Conservation (phyloP, 2,888 invertebrate species). For the Meiosimyza decipiens region DNA sequence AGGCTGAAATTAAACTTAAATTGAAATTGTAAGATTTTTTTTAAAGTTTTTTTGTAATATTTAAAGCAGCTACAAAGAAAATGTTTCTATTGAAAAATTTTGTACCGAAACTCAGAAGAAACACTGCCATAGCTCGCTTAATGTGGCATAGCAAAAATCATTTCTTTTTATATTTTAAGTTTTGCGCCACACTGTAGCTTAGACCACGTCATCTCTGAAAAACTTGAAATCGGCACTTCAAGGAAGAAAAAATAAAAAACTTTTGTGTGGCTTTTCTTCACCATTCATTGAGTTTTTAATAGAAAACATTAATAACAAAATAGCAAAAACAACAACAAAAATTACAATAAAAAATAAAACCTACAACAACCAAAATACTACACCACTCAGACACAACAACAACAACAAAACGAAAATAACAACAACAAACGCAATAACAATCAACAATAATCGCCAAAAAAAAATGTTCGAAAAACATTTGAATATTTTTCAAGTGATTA, state of each 20-base stretch:
- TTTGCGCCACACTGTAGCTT: too few relatives aligned
- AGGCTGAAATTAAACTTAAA: too few relatives aligned
- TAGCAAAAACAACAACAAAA: slow-evolving; percentile 28
- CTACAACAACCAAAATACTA: not conserved
- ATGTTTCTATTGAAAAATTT: too few relatives aligned
- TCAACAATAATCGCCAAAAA: not conserved
- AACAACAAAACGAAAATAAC: slow-evolving; percentile 3
- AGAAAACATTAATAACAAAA: slow-evolving; percentile 30
- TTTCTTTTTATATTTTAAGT: too few relatives aligned
- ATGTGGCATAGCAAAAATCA: too few relatives aligned
- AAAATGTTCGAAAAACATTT: slow-evolving; percentile 28
- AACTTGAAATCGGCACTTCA: slow-evolving; percentile 19
- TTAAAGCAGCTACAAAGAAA: too few relatives aligned
- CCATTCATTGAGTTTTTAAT: slow-evolving; percentile 23
- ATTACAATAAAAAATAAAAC: slow-evolving; percentile 8
- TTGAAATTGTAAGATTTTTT: too few relatives aligned
- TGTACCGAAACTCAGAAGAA: too few relatives aligned
- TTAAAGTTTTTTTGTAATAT: too few relatives aligned
- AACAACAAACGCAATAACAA: slow-evolving; percentile 7
- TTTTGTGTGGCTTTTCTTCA: not conserved
- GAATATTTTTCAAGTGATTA: slow-evolving; percentile 37
- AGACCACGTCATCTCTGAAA: not conserved
- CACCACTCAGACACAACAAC: slow-evolving; percentile 31
- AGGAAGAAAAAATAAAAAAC: not conserved
- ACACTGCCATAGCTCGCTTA: too few relatives aligned